These are phyloP conservation scores for Lasioglossum lativentre DNA, from an alignment of 2,888 invertebrate genomes.

Conservation along the genomic window DNA sequence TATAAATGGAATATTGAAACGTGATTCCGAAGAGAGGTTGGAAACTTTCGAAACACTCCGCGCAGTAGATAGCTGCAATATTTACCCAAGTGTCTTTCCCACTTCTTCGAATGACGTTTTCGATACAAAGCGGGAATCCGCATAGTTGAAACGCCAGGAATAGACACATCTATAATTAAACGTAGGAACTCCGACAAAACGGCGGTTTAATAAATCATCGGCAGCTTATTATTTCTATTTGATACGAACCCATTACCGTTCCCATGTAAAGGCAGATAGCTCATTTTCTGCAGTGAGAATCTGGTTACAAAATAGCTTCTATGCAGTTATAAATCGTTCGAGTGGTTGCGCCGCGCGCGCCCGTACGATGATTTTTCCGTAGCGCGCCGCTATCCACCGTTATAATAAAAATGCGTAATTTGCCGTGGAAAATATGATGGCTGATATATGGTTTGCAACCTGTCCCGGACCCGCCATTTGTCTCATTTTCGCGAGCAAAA, in stretches of 20 bases:
- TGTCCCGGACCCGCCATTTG: not conserved
- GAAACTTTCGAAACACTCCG: not conserved
- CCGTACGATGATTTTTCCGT: not conserved
- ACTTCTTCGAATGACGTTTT: not conserved
- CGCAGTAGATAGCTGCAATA: not conserved
- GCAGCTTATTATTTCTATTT: not conserved
- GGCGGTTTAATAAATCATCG: not conserved
- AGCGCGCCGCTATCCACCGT: not conserved
- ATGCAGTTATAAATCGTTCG: not conserved
- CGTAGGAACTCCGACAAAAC: not conserved
- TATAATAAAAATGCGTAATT: constrained; percentile 4
- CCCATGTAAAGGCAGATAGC: not conserved
- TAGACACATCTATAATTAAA: not conserved
- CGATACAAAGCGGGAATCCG: not conserved
- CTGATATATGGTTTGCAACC: not conserved
- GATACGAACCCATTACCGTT: not conserved
- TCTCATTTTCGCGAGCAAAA: not conserved
- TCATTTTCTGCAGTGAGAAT: not conserved
- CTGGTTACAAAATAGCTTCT: not conserved
- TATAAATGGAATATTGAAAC: not conserved
- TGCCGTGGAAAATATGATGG: constrained; percentile 14
- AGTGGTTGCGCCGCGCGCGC: not conserved
- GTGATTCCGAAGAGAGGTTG: not conserved
- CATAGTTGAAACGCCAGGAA: not conserved
- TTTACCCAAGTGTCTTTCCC: not conserved